Base-by-base conservation (phyloP, 2,797 vertebrate genomes). In the Sebastes itinus region DNA sequence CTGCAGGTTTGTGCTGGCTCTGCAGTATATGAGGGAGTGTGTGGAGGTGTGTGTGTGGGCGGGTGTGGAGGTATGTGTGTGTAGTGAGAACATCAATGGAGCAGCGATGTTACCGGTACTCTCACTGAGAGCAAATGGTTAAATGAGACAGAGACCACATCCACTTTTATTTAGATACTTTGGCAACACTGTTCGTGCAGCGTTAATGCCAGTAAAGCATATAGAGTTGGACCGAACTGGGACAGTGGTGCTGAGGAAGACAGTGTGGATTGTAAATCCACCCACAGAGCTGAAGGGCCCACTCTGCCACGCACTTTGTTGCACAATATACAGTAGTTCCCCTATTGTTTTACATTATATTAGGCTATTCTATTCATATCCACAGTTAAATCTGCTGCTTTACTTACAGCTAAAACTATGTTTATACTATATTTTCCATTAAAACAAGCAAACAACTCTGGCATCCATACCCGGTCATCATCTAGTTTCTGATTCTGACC, bases 41-140 rank as follows among this genome's bases (percentile, higher is more conserved):
- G 60, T 54, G 38, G 6, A 25, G 4, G 61, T 22, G 28, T 54
- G 70, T 23, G 28, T 18, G 35, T 49, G 61, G 14, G 25, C 6
- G 28, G 52, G 20, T 32, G 55, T 64, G 63, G 6, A 38, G 6
- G 49, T 22, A 22, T 32, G 66, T 80, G 32, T 4, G 22, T 61
- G n/a, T 2, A 18, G 8, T 33, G 81, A 72, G n/a, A 85, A 69
- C 80, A 61, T 86, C 74, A 86, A 64, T 76, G 88, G 68, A 72
- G 70, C 74, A 22, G 79, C 13, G 65, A 77, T 16, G 58, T 46
- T n/a, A 38, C 16, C 55, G 64, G 69, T 54, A 27, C 35, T 63
- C 12, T 76, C n/a, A 56, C 72, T 35, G 28, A 61, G 49, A 78
- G 54, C 52, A 72, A 71, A 55, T 27, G 27, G 16, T 38, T 28